Conservation (phyloP, 2,797 vertebrate genomes). For the Enteromius viviparus region DNA sequence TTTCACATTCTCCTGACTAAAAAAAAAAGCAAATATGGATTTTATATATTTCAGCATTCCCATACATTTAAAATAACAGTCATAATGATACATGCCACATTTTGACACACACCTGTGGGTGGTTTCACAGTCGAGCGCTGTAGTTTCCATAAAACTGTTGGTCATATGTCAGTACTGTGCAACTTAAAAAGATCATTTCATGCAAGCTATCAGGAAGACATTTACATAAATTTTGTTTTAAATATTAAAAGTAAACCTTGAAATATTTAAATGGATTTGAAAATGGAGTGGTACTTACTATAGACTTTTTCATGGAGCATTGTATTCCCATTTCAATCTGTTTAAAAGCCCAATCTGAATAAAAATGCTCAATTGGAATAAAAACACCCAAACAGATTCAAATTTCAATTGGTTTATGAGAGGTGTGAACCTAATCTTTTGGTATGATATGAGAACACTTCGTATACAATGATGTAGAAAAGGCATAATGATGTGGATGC, state of each 20-base stretch:
- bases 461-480: background rate
- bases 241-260: background rate
- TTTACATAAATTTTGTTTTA: background rate
- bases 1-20: no score
- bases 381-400: background rate
- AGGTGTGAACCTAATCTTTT: background rate
- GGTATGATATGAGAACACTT: background rate
- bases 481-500: background rate
- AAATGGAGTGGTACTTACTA: background rate
- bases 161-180: background rate
- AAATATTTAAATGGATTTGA: background rate
- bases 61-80: background rate
- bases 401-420: background rate
- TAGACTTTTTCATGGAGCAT: background rate
- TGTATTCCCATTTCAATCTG: background rate
- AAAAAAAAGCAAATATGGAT: background rate
- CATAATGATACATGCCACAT: background rate
- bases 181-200: no score
- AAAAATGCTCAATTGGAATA: background rate
- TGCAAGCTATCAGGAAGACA: background rate
- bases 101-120: slow-evolving; percentile 4
- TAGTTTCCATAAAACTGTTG: background rate
- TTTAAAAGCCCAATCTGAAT: background rate
- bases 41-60: background rate
- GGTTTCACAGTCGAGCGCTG: background rate